Evolutionary conservation across 2,113 vertebrate species (phyloP).

Genomic region (Fregetta grallaria): DNA sequence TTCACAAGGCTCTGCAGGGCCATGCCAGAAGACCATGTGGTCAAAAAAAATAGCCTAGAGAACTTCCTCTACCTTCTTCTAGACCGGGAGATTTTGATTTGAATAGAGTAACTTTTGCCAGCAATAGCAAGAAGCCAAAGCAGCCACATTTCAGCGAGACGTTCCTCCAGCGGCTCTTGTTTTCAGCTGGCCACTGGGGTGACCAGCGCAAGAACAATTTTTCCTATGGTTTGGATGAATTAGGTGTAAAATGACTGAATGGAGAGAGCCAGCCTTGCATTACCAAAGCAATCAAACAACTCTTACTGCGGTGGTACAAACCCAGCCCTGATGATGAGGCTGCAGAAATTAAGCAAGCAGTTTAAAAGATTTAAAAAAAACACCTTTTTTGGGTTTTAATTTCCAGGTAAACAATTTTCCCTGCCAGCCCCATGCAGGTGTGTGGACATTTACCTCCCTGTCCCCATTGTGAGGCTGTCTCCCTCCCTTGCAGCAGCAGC

Average conservation of each 20-base stretch:
- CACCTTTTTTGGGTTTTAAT: neutral
- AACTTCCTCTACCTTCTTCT: neutral
- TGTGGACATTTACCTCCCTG: neutral
- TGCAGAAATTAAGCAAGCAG: neutral
- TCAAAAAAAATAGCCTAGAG: neutral
- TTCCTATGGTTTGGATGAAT: neutral
- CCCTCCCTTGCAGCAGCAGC: neutral
- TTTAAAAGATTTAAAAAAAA: neutral
- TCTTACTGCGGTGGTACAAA: neutral
- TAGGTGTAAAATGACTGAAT: neutral
- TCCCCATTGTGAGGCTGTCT: fast-evolving
- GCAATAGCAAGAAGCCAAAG: neutral
- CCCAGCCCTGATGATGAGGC: neutral
- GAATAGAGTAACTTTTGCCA: neutral
- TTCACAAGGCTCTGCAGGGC: neutral
- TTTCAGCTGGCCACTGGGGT: neutral
- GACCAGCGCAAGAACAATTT: neutral
- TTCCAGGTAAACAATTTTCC: neutral
- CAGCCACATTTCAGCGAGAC: fast-evolving
- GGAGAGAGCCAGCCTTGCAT: neutral
- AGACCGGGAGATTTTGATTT: neutral
- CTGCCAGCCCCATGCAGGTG: neutral
- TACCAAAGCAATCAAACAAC: neutral
- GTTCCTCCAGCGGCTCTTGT: neutral
- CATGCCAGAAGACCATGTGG: neutral